A percentile compares a stretch with the other conserved stretches of the same genome.
These are phyloP conservation scores for Tapirus indicus DNA, from an alignment of 2,797 vertebrate genomes.

Conservation along the genomic window DNA sequence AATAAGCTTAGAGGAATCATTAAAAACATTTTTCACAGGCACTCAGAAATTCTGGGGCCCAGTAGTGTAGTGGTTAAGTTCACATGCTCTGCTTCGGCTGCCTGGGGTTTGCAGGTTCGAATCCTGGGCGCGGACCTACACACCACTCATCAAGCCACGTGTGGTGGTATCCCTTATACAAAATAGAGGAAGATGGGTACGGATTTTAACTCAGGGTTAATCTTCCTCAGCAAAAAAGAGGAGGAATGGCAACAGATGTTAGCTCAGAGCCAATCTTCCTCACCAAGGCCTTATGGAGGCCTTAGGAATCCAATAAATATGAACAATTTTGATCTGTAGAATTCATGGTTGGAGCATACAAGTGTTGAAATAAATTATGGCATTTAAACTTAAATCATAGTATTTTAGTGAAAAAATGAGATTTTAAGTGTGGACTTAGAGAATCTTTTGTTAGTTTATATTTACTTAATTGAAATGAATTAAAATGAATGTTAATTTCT, in stretches of 20 bases:
- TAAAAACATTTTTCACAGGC: background rate
- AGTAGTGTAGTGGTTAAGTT: no score
- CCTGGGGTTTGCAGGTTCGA: no score
- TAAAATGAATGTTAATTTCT: constrained; percentile 56
- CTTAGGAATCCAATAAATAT: background rate
- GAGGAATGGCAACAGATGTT: no score
- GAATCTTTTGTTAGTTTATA: constrained; percentile 52
- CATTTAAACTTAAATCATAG: constrained; percentile 53
- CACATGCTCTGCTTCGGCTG: no score
- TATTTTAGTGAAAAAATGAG: background rate
- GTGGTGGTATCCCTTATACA: no score
- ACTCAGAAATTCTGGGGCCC: background rate
- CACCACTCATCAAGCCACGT: no score
- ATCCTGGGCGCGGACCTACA: no score
- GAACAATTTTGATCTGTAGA: constrained; percentile 55
- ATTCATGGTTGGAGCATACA: background rate
- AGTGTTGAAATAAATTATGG: constrained; percentile 27
- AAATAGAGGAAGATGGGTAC: no score
- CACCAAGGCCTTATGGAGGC: background rate
- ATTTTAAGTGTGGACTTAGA: constrained; percentile 55
- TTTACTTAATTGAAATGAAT: constrained; percentile 60
- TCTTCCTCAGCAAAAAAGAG: no score
- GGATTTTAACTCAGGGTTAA: no score
- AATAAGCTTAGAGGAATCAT: constrained; percentile 25
- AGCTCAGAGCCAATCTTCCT: no score